Percentiles rank a stretch among this genome's conserved stretches.
Evolutionary conservation across 2,113 vertebrate genomes (phyloP).

Genomic region (Pedetes capensis): DNA sequence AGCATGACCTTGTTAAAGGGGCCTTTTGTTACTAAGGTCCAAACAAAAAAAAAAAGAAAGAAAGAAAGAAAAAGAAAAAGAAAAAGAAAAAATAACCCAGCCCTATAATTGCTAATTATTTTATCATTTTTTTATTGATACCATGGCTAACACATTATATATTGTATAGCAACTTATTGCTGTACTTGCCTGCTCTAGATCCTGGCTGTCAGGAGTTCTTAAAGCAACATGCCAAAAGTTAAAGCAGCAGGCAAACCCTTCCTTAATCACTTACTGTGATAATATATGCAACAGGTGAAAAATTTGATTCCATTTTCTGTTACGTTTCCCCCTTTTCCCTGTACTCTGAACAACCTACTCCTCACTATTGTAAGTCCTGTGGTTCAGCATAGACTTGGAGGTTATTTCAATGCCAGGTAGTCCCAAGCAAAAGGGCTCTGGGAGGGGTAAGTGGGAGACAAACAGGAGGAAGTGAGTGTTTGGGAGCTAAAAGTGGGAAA

Average conservation of each 20-base stretch:
- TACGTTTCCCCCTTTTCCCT: fast-evolving
- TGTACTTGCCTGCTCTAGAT: neutral
- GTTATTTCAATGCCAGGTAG: neutral
- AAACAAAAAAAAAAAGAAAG: too few species aligned
- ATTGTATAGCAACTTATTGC: neutral
- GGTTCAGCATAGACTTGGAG: neutral
- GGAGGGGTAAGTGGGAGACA: neutral
- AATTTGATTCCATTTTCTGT: neutral
- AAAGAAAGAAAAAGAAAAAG: too few species aligned
- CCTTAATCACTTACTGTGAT: neutral
- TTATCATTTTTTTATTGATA: neutral
- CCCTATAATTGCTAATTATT: neutral
- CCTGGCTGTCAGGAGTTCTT: neutral
- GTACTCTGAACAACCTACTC: fast-evolving
- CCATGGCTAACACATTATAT: neutral
- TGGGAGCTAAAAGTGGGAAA: too few species aligned
- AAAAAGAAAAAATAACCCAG: too few species aligned
- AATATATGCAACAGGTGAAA: neutral
- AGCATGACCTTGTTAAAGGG: neutral
- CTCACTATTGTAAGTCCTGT: neutral
- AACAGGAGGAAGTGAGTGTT: fast-evolving
- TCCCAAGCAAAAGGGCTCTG: too few species aligned
- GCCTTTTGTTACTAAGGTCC: neutral
- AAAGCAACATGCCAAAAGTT: neutral
- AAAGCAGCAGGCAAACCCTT: neutral